Evolutionary conservation across 2,113 vertebrate species (phyloP).

Genomic region (Anolis carolinensis): DNA sequence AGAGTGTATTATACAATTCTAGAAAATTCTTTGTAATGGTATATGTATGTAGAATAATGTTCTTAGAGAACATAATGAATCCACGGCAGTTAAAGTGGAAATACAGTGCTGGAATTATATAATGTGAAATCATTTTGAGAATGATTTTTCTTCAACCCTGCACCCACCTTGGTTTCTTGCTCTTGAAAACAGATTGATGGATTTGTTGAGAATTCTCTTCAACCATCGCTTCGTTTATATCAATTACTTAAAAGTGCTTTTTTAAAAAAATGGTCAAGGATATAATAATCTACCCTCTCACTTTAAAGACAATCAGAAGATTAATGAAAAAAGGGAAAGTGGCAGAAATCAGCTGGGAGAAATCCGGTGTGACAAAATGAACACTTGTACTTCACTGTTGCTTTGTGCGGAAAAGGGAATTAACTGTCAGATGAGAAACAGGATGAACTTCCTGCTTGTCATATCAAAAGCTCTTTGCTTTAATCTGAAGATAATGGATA

Average conservation of each 20-base stretch:
- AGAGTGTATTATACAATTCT: too few species aligned
- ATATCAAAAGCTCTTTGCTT: conserved; percentile 70
- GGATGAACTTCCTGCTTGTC: conserved; percentile 65
- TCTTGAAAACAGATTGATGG: conserved; percentile 50
- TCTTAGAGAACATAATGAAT: too few species aligned
- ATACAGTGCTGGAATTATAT: too few species aligned
- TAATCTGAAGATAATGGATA: conserved; percentile 68
- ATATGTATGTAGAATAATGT: too few species aligned
- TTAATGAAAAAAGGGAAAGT: conserved; percentile 37
- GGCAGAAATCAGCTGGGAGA: conserved; percentile 49
- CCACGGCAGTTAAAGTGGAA: too few species aligned
- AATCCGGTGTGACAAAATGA: conserved; percentile 65
- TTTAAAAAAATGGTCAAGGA: conserved; percentile 44
- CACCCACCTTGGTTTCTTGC: background rate
- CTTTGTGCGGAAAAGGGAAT: conserved; percentile 56
- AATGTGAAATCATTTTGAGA: conserved; percentile 3
- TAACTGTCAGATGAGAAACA: conserved; percentile 68
- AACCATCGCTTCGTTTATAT: conserved; percentile 54
- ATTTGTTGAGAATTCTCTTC: conserved; percentile 48
- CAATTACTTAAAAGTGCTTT: conserved; percentile 57
- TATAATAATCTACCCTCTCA: conserved; percentile 49
- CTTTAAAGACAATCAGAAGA: conserved; percentile 63
- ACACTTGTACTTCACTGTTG: conserved; percentile 54
- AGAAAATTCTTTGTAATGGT: too few species aligned
- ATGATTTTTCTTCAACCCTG: conserved; percentile 17